phyloP scores from a whole-genome alignment of 2,888 invertebrate genomes.

The Agrilus mali region DNA sequence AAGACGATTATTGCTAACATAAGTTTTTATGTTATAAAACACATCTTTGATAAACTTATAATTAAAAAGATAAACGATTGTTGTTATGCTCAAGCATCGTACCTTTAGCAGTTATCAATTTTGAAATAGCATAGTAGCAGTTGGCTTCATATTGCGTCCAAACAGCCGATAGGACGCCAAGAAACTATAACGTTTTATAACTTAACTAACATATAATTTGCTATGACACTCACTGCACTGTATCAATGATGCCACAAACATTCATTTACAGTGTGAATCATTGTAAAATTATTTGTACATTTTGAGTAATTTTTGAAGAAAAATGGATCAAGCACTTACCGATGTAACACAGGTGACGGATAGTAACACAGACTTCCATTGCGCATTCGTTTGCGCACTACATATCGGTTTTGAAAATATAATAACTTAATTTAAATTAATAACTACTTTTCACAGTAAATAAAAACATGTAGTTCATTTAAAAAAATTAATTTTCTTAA shows the following conservation, averaged over 20 bases:
- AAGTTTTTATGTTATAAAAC: not conserved
- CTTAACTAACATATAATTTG: constrained; percentile 26
- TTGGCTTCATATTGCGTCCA: constrained; percentile 6
- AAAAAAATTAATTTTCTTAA: too few relatives aligned
- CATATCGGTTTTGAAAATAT: constrained; percentile 8
- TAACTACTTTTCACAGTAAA: constrained; percentile 3
- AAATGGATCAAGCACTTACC: constrained; percentile 34
- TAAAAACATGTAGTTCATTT: too few relatives aligned
- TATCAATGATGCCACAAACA: constrained; percentile 9
- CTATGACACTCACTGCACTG: constrained; percentile 24
- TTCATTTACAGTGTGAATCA: constrained; percentile 16
- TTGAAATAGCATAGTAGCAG: not conserved
- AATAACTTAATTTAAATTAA: constrained; percentile 4
- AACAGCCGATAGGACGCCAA: constrained; percentile 28
- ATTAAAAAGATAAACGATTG: too few relatives aligned
- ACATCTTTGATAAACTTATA: too few relatives aligned
- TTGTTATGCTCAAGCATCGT: too few relatives aligned
- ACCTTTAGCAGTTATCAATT: too few relatives aligned
- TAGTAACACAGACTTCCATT: constrained; percentile 34
- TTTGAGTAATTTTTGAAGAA: constrained; percentile 25
- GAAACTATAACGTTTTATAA: constrained; percentile 25
- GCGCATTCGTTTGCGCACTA: constrained; percentile 31
- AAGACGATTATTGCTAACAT: too few relatives aligned
- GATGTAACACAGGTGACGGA: constrained; percentile 44
- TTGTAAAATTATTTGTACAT: constrained; percentile 23